Percentiles rank a stretch among this genome's conserved stretches.
phyloP scores from a whole-genome alignment of 2,113 vertebrate species.

The Phoenicopterus ruber region DNA sequence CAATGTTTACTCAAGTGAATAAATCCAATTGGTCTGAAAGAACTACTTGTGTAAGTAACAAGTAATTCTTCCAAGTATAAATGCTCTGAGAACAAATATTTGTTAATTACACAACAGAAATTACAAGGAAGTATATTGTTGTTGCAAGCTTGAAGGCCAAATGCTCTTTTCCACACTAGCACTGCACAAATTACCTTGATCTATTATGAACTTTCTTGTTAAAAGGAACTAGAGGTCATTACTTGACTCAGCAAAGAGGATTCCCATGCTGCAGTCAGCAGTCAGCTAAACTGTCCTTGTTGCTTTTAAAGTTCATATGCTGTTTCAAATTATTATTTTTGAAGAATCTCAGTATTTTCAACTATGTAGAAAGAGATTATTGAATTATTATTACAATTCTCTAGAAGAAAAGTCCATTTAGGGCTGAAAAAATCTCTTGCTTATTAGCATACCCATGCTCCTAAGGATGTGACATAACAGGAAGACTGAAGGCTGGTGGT shows the following conservation, averaged over 20 bases:
- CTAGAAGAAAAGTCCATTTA: neutral
- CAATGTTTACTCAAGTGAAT: neutral
- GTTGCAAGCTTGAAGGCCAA: neutral
- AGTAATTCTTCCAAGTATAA: neutral
- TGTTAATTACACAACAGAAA: conserved; percentile 3
- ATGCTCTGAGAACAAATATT: neutral
- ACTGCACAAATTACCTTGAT: conserved; percentile 26
- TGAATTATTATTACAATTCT: neutral
- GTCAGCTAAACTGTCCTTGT: neutral
- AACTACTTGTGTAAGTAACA: neutral
- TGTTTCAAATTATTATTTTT: neutral
- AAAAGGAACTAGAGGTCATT: conserved; percentile 11
- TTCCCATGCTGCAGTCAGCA: neutral
- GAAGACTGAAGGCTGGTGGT: neutral
- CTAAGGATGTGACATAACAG: neutral
- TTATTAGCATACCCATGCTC: neutral
- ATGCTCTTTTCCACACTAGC: conserved; percentile 12
- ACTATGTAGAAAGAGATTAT: neutral
- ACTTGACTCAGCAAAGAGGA: neutral
- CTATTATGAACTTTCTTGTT: conserved; percentile 15
- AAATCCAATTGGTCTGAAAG: neutral
- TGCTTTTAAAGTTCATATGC: neutral
- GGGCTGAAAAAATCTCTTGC: neutral
- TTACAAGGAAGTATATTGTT: neutral
- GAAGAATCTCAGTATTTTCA: neutral